phyloP scores from a whole-genome alignment of 2,113 vertebrate species.

The Sminthopsis crassicaudata region DNA sequence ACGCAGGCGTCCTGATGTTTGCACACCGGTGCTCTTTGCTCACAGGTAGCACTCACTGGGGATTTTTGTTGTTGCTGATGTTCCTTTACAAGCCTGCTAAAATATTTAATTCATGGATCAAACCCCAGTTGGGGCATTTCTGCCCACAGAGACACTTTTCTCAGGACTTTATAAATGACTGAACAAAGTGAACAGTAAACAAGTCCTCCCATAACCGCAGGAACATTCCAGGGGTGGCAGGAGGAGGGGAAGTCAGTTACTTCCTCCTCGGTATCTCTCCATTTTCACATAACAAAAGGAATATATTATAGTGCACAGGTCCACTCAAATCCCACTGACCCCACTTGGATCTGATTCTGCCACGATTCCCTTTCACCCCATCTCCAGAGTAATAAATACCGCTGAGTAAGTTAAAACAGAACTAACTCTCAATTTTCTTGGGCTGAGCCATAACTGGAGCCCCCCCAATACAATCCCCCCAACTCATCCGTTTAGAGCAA shows the following conservation, averaged over 20 bases:
- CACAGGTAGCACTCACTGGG: not conserved
- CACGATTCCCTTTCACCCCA: not conserved
- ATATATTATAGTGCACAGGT: slow-evolving; percentile 29
- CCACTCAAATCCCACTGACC: slow-evolving; percentile 2
- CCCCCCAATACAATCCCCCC: not conserved
- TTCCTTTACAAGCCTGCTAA: slow-evolving; percentile 16
- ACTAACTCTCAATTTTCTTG: not conserved
- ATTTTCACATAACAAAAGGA: slow-evolving; percentile 32
- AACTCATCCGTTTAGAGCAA: not conserved
- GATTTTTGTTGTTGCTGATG: not conserved
- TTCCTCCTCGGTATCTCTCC: slow-evolving; percentile 18
- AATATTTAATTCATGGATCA: slow-evolving; percentile 9
- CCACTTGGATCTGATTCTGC: slow-evolving; percentile 14
- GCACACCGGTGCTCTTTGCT: not conserved
- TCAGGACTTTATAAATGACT: slow-evolving; percentile 48
- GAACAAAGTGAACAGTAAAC: slow-evolving; percentile 28
- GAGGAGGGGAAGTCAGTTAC: slow-evolving; percentile 23
- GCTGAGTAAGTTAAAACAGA: slow-evolving; percentile 39
- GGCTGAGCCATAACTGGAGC: not conserved
- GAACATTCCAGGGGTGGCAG: not conserved
- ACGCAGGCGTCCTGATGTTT: not conserved
- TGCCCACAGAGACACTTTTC: slow-evolving; percentile 32
- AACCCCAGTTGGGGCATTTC: slow-evolving; percentile 30
- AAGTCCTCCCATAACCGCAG: slow-evolving; percentile 12
- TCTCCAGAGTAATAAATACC: not conserved